phyloP scores from a whole-genome alignment of 35 echinoderm and acorn worm species.

The Anneissia japonica region DNA sequence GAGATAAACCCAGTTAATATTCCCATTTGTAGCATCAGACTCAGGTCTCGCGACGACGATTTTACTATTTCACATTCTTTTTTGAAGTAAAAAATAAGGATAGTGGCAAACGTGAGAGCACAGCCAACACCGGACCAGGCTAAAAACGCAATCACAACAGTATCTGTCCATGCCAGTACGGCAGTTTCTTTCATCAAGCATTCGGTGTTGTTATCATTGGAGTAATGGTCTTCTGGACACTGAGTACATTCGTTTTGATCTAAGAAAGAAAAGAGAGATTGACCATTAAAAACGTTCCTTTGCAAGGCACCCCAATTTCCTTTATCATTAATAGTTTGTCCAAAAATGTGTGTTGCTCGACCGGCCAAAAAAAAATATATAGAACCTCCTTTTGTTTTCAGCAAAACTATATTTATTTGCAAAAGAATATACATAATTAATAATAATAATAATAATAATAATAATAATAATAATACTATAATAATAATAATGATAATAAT shows the following conservation, averaged over 20 bases:
- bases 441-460: no score
- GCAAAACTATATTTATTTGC: no score
- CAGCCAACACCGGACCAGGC: conserved; percentile 28
- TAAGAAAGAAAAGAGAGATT: conserved; percentile 5
- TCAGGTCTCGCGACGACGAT: conserved; percentile 59
- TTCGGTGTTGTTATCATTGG: conserved; percentile 35
- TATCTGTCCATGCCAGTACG: conserved; percentile 45
- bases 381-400: no score
- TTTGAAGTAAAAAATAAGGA: conserved; percentile 26
- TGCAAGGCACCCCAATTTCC: no score
- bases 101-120: conserved; percentile 21
- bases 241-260: conserved; percentile 27
- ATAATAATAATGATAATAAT: no score
- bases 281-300: no score
- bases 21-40: conserved; percentile 41
- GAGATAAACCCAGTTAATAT: conserved; percentile 38
- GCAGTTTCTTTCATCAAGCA: conserved; percentile 38
- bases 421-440: no score
- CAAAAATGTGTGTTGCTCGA: no score
- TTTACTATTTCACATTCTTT: conserved; percentile 47
- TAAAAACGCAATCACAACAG: conserved; percentile 19
- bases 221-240: conserved; percentile 54
- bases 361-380: no score
- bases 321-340: no score
- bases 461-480: no score